Conservation (phyloP, 2,797 vertebrate species). For the Setipinna tenuifilis region DNA sequence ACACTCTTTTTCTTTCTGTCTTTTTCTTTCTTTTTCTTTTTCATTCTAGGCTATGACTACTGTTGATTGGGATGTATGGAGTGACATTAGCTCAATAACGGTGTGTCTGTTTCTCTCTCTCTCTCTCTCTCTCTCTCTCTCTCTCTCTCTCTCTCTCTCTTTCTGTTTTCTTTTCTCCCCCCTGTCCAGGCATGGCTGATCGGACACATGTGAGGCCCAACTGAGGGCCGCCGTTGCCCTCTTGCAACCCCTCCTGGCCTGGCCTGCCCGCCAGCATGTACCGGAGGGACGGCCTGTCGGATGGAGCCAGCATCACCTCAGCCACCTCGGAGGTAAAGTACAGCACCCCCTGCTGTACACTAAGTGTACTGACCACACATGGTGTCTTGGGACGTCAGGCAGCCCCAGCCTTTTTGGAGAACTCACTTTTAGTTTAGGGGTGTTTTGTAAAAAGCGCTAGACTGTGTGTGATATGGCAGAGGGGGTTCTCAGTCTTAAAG, state of each 20-base stretch:
- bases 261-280: slow-evolving; percentile 86
- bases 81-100: not conserved
- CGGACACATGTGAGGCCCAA: slow-evolving; percentile 73
- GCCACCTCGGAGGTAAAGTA: slow-evolving; percentile 88
- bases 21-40: not conserved
- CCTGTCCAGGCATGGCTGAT: slow-evolving; percentile 74
- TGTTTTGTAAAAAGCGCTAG: too few species aligned
- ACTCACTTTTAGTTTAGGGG: too few species aligned
- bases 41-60: not conserved
- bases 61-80: not conserved
- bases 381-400: too few species aligned
- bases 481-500: too few species aligned
- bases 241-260: slow-evolving; percentile 65
- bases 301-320: slow-evolving; percentile 88
- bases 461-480: too few species aligned
- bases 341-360: not conserved
- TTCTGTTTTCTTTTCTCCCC: not conserved
- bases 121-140: not conserved
- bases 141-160: too few species aligned
- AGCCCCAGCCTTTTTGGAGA: too few species aligned
- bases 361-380: not conserved
- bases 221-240: slow-evolving; percentile 72
- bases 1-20: not conserved
- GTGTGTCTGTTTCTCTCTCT: not conserved
- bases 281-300: slow-evolving; percentile 91